Percentiles rank a stretch among this genome's conserved stretches.
Evolutionary conservation across 2,797 vertebrate species (phyloP).

Genomic region (Enteromius mattozi): DNA sequence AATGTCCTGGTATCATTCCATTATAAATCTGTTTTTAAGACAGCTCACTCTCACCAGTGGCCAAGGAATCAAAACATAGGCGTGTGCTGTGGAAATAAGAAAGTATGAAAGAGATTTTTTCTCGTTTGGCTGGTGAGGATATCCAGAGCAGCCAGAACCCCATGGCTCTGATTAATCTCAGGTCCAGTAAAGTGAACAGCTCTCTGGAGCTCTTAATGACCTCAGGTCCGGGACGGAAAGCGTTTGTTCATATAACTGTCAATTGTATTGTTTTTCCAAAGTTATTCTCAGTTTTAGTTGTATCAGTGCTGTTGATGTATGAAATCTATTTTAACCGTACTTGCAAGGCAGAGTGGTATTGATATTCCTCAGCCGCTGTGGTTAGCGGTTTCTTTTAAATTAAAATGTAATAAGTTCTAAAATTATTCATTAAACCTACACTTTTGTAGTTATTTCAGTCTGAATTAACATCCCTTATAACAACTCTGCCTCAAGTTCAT

Average conservation of each 20-base stretch:
- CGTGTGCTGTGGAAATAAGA: slow-evolving; percentile 66
- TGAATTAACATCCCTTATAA: neutral
- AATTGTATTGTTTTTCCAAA: slow-evolving; percentile 20
- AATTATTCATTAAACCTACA: neutral
- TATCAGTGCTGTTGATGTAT: neutral
- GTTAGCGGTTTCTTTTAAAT: neutral
- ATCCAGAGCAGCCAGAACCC: slow-evolving; percentile 45
- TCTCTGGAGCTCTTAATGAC: slow-evolving; percentile 43
- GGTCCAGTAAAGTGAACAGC: slow-evolving; percentile 29
- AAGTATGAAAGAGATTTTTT: slow-evolving; percentile 54
- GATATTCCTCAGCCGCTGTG: neutral
- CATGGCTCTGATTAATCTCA: slow-evolving; percentile 41
- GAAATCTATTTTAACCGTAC: neutral
- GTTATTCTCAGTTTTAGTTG: slow-evolving; percentile 18
- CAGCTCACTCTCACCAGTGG: slow-evolving; percentile 60
- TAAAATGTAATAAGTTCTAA: neutral
- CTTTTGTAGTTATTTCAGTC: neutral
- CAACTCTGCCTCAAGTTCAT: neutral
- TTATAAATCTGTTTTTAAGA: slow-evolving; percentile 43
- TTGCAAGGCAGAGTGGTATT: neutral
- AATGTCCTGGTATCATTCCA: slow-evolving; percentile 22
- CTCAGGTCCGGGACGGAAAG: slow-evolving; percentile 23
- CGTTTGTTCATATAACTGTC: slow-evolving; percentile 44
- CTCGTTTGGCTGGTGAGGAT: slow-evolving; percentile 24
- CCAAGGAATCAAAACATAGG: slow-evolving; percentile 74